phyloP scores from a whole-genome alignment of 2,797 vertebrate species.

The Phrynocephalus guinanensis region DNA sequence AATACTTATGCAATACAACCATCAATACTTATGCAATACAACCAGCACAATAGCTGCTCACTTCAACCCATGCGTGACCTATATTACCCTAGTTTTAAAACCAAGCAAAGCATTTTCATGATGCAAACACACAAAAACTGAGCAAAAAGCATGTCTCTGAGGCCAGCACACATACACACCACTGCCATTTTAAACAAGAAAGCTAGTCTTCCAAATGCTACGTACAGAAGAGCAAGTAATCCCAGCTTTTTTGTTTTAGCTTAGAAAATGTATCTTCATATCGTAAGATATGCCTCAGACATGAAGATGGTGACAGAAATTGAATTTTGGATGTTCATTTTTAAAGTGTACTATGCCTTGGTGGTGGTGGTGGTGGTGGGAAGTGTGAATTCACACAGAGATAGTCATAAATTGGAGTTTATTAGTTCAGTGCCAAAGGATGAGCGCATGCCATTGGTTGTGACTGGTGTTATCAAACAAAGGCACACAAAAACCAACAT shows the following conservation, averaged over 20 bases:
- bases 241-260: background rate
- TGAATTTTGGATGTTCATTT: conserved; percentile 2
- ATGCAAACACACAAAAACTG: background rate
- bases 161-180: background rate
- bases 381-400: conserved; percentile 1
- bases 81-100: background rate
- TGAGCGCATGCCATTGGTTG: conserved; percentile 28
- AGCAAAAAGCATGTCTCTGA: background rate
- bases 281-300: background rate
- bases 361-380: background rate
- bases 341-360: background rate
- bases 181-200: background rate
- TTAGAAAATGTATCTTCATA: background rate
- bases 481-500: background rate
- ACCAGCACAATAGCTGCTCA: background rate
- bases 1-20: too few species aligned
- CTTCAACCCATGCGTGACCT: background rate
- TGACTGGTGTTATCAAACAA: conserved; percentile 20
- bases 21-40: background rate
- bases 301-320: fast-evolving
- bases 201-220: background rate
- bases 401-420: background rate
- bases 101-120: background rate
- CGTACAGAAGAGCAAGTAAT: background rate
- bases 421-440: conserved; percentile 28